These are phyloP conservation scores for Caenorhabditis sp. DNA, from an alignment of 2,888 invertebrate genomes.

Conservation along the genomic window DNA sequence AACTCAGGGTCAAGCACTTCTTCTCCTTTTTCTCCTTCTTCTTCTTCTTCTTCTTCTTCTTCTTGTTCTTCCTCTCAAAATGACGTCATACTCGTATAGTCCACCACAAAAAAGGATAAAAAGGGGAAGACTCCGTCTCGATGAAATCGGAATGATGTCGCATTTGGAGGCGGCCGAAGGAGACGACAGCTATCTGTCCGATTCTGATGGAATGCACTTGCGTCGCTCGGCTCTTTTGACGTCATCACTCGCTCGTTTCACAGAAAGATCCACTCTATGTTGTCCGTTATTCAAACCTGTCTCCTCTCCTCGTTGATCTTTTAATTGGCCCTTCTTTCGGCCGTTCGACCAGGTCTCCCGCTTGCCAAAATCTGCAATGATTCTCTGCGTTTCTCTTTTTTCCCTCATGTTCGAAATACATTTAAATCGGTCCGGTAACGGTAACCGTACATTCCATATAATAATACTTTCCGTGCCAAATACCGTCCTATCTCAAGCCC, in stretches of 20 bases:
- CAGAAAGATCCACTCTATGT: neutral
- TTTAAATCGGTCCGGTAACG: too few relatives aligned
- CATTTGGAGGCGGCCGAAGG: neutral
- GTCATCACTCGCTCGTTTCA: conserved; percentile 9
- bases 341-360: too few relatives aligned
- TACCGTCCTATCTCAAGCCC: too few relatives aligned
- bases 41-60: neutral
- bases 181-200: conserved; percentile 18
- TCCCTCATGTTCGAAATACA: too few relatives aligned
- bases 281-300: neutral
- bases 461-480: too few relatives aligned
- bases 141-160: too few relatives aligned
- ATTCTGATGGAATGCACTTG: conserved; percentile 22
- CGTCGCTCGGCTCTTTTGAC: conserved; percentile 16
- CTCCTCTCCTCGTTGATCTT: conserved; percentile 16
- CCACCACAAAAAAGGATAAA: conserved; percentile 1
- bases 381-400: too few relatives aligned
- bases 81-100: too few relatives aligned
- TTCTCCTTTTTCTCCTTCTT: neutral
- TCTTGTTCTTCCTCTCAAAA: neutral
- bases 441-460: too few relatives aligned
- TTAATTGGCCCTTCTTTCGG: too few relatives aligned
- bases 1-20: neutral
- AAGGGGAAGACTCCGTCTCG: too few relatives aligned
- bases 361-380: too few relatives aligned